Conservation (phyloP, 2,113 vertebrate species). For the Dryoscopus gambensis region DNA sequence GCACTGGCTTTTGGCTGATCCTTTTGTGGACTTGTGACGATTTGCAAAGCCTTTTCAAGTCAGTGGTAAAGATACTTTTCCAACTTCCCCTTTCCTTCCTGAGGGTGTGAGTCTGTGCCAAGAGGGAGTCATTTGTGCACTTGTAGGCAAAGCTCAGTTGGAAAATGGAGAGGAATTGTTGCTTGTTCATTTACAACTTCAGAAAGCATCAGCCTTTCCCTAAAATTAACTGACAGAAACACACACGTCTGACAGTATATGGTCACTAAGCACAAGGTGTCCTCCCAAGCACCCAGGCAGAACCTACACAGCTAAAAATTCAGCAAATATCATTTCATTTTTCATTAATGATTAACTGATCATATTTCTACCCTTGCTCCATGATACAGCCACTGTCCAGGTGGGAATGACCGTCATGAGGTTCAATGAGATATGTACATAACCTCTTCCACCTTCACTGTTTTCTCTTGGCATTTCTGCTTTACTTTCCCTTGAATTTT, state of each 20-base stretch:
- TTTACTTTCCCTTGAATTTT: not conserved
- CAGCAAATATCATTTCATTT: not conserved
- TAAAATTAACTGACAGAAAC: not conserved
- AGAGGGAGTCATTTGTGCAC: not conserved
- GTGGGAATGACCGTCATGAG: not conserved
- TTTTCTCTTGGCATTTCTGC: not conserved
- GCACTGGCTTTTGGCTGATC: not conserved
- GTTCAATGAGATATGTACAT: not conserved
- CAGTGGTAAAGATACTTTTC: not conserved
- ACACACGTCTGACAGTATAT: rapidly evolving
- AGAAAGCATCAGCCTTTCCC: not conserved
- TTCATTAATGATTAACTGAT: not conserved
- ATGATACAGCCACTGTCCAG: not conserved
- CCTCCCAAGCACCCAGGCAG: not conserved
- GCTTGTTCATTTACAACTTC: not conserved
- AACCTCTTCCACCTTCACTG: not conserved
- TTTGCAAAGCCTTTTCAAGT: not conserved
- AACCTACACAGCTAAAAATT: not conserved
- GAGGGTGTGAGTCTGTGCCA: not conserved
- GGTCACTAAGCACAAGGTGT: not conserved
- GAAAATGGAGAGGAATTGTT: not conserved
- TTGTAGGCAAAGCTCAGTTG: not conserved
- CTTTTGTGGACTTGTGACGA: not conserved
- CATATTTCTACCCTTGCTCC: not conserved
- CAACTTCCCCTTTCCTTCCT: not conserved